Evolutionary conservation across 2,888 invertebrate genomes (phyloP).

Genomic region (Apotomis betuletana): DNA sequence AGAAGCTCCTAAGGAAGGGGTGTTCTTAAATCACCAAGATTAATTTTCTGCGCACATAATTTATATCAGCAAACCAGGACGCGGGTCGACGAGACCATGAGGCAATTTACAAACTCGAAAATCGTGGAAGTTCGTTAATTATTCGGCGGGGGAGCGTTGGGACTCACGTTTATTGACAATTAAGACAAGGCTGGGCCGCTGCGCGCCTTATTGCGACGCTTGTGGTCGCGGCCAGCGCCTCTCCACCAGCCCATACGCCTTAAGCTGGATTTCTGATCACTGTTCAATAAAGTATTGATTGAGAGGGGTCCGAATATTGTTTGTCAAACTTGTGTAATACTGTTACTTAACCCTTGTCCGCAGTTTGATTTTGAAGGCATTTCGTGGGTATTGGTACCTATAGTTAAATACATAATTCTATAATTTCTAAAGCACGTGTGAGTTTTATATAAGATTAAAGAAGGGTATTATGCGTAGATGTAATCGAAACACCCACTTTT

Average conservation of each 20-base stretch:
- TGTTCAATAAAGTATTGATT: slow-evolving; percentile 65
- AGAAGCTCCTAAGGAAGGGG: slow-evolving; percentile 63
- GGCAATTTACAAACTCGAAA: slow-evolving; percentile 83
- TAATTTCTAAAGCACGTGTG: too few species aligned
- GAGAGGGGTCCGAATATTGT: slow-evolving; percentile 35
- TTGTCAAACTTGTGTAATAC: slow-evolving; percentile 19
- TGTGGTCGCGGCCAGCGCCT: slow-evolving; percentile 55
- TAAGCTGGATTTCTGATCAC: slow-evolving; percentile 57
- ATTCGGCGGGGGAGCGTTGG: slow-evolving; percentile 74
- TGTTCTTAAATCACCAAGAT: slow-evolving; percentile 77
- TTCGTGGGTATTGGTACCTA: neutral
- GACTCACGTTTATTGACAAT: slow-evolving; percentile 82
- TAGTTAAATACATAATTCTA: too few species aligned
- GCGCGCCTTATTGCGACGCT: slow-evolving; percentile 70
- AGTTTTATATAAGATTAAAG: too few species aligned
- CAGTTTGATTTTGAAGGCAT: neutral
- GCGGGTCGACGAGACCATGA: slow-evolving; percentile 80
- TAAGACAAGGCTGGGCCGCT: slow-evolving; percentile 74
- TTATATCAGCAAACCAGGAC: slow-evolving; percentile 78
- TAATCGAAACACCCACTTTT: too few species aligned
- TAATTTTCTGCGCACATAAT: slow-evolving; percentile 80
- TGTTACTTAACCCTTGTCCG: slow-evolving; percentile 8
- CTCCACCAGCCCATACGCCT: slow-evolving; percentile 39
- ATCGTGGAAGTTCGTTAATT: slow-evolving; percentile 83
- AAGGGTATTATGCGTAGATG: too few species aligned